Conservation (phyloP, 2,888 invertebrate species). For the Chloroclysta siterata region DNA sequence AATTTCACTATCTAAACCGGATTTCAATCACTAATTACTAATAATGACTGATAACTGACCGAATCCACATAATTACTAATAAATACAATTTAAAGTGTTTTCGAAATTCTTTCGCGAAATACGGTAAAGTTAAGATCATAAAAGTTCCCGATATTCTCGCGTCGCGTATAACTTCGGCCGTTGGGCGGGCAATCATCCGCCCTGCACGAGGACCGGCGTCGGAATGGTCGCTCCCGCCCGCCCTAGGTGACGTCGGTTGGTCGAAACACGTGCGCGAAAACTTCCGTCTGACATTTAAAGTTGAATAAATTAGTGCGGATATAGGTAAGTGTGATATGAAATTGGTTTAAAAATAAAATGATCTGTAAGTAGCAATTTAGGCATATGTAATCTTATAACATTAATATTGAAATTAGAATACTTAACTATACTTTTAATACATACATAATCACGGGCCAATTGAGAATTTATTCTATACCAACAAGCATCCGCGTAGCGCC, state of each 20-base stretch:
- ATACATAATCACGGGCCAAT: too few relatives aligned
- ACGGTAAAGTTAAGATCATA: neutral
- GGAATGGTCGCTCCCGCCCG: constrained; percentile 52
- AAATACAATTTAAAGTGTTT: neutral
- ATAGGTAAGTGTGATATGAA: neutral
- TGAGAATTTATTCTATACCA: too few relatives aligned
- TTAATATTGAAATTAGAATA: too few relatives aligned
- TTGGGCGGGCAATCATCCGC: constrained; percentile 53
- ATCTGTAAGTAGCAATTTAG: neutral
- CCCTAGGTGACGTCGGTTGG: constrained; percentile 43
- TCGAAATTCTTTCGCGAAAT: neutral
- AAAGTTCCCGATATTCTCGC: constrained; percentile 30
- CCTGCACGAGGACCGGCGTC: constrained; percentile 54
- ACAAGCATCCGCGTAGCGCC: too few relatives aligned
- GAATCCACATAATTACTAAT: constrained; percentile 8
- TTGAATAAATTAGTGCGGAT: constrained; percentile 21
- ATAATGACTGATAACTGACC: too few relatives aligned
- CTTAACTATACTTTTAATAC: too few relatives aligned
- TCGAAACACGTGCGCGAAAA: constrained; percentile 19
- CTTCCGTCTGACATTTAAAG: constrained; percentile 33
- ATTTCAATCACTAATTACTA: constrained; percentile 3
- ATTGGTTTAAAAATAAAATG: neutral
- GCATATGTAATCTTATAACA: too few relatives aligned
- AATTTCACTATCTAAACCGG: neutral
- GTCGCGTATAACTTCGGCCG: constrained; percentile 51